Conservation (phyloP, 37 sponge, comb jelly and placozoan genomes). For the Cladorhizidae sp. region DNA sequence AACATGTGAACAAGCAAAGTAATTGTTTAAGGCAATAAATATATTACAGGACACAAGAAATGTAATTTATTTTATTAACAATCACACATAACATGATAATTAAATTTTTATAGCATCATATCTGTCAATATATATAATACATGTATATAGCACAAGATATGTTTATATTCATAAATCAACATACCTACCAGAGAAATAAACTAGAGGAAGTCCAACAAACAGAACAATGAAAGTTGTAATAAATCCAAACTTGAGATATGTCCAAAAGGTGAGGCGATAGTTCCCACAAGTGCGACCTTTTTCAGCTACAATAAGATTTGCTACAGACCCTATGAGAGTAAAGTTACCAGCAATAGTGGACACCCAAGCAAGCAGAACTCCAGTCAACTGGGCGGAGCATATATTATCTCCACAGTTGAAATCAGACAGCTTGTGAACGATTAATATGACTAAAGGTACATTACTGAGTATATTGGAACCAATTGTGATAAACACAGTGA, state of each 20-base stretch:
- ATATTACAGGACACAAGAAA: too few species aligned
- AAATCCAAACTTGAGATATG: constrained; percentile 77
- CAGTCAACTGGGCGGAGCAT: constrained; percentile 20
- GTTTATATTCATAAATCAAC: not conserved
- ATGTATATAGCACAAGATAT: too few species aligned
- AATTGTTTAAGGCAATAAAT: too few species aligned
- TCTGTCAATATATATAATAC: too few species aligned
- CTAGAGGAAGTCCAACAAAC: constrained; percentile 60
- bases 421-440: constrained; percentile 38
- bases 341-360: constrained; percentile 82
- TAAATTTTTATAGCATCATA: too few species aligned
- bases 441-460: constrained; percentile 79
- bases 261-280: constrained; percentile 60
- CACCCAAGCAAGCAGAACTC: constrained; percentile 80
- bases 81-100: too few species aligned
- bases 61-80: too few species aligned
- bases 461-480: constrained; percentile 84
- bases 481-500: constrained; percentile 65
- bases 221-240: constrained; percentile 68
- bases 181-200: constrained; percentile 53
- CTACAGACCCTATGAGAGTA: constrained; percentile 83
- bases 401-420: constrained; percentile 43
- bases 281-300: constrained; percentile 51
- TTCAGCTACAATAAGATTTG: constrained; percentile 89
- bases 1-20: too few species aligned